phyloP scores from a whole-genome alignment of 2,888 invertebrate genomes.

The Uropetala carovei region DNA sequence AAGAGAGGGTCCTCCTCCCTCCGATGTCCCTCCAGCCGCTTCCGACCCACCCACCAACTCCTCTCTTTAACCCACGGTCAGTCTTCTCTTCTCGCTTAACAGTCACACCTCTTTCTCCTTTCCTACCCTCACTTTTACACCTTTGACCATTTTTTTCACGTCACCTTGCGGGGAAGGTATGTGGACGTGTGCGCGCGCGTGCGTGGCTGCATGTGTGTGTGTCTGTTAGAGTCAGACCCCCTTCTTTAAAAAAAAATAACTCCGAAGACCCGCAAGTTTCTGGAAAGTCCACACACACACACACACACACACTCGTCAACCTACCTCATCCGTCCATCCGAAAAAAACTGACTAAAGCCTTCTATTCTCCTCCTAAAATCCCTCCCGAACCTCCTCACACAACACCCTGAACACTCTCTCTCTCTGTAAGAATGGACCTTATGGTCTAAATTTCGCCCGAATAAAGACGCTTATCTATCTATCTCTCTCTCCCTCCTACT shows the following conservation, averaged over 20 bases:
- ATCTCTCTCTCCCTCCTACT: no score
- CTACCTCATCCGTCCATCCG: neutral
- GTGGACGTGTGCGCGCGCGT: no score
- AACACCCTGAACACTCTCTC: no score
- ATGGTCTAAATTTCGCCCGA: no score
- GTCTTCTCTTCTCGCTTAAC: neutral
- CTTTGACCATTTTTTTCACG: conserved; percentile 36
- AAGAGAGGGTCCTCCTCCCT: neutral
- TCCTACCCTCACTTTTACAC: neutral
- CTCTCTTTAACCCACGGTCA: neutral
- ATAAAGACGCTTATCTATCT: no score
- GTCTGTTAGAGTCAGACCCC: no score
- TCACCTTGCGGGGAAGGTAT: neutral
- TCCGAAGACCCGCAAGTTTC: conserved; percentile 43
- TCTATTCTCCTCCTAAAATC: no score
- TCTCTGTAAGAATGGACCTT: no score
- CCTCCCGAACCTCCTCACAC: no score
- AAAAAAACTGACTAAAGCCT: neutral
- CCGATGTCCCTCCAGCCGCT: neutral
- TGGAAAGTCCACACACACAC: conserved; percentile 20
- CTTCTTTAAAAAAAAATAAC: neutral
- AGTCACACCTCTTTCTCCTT: conserved; percentile 28
- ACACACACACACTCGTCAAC: conserved; percentile 23
- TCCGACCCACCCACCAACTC: neutral
- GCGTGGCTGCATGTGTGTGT: no score